These are phyloP conservation scores for Chrysopilus asiliformis DNA, from an alignment of 2,888 invertebrate genomes.

Conservation along the genomic window DNA sequence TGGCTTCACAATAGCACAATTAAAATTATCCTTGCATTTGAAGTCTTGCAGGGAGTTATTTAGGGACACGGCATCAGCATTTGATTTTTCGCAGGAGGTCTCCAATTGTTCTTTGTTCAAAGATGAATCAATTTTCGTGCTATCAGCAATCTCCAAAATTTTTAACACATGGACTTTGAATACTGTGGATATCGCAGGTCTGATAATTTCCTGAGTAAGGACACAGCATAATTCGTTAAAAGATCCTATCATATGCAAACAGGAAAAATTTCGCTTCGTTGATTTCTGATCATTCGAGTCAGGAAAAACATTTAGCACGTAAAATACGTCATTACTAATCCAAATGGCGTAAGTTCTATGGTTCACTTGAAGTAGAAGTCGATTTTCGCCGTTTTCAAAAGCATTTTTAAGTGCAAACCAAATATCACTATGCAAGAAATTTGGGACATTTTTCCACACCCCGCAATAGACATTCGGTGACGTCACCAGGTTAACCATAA, in stretches of 20 bases:
- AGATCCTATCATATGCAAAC: conserved; percentile 26
- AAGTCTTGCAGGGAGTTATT: conserved; percentile 15
- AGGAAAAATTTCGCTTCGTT: background rate
- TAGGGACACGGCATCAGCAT: conserved; percentile 12
- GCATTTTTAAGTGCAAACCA: conserved; percentile 20
- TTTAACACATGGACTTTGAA: conserved; percentile 22
- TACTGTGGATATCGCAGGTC: conserved; percentile 24
- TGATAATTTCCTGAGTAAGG: conserved; percentile 26
- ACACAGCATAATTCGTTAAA: conserved; percentile 24
- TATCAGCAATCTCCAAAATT: background rate
- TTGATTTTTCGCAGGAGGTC: too few species aligned
- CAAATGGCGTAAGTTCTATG: conserved; percentile 29
- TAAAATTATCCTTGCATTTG: conserved; percentile 3
- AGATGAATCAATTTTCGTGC: background rate
- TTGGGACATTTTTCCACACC: conserved; percentile 28
- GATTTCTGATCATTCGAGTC: conserved; percentile 4
- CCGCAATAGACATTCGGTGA: conserved; percentile 10
- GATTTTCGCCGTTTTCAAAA: conserved; percentile 17
- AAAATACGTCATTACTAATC: conserved; percentile 25
- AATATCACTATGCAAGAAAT: conserved; percentile 23
- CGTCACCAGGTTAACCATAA: conserved; percentile 20
- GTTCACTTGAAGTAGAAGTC: conserved; percentile 28
- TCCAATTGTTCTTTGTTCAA: background rate
- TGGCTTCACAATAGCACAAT: conserved; percentile 5
- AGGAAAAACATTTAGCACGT: conserved; percentile 29